Base-by-base conservation (phyloP, 1,140 invertebrate genomes). In the Sycobia sp. region DNA sequence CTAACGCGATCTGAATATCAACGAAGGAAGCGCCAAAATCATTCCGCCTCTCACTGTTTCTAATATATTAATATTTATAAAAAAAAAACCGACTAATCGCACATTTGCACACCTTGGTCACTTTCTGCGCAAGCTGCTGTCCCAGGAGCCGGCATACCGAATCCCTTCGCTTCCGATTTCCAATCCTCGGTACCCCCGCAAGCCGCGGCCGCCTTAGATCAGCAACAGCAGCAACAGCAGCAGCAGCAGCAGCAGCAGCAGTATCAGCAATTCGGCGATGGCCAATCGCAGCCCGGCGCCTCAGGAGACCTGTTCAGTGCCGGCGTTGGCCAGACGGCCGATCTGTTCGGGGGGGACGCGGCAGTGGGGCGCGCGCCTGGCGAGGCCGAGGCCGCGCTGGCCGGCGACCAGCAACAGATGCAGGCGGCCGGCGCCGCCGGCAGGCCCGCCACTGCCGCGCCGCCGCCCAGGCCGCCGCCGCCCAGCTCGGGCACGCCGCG, bases 91-190 rank as follows among this genome's bases (percentile, higher is more conserved):
- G 16, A 50, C 38, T 57, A 64, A 77, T 63, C 58, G 50, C 69
- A 70, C 51, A 38, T 32, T 7, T 32, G 23, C 50, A 41, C 69
- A 75, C 69, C 67, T 72, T 75, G 67, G 70, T 69, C 68, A 74
- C 73, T 83, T 83, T 76, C 14, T 86, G 80, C 81, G 85, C 87
- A 89, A 88, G 87, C 87, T 86, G 86, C 86, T 80, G 78, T 73
- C 70, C 69, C 75, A 76, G 85, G 85, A 79, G 72, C 82, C 80
- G 84, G 74, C 69, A 79, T 82, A 72, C 82, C 80, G 65, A 85
- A 84, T 78, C 83, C 84, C 39, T 85, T 85, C 70, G 81, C 84
- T 67, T 78, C 80, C 63, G 84, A 85, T 81, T 79, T 78, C 74
- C 73, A 71, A 55, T 72, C 77, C 75, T 66, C 78, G 71, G 66